Conservation (phyloP, 2,888 invertebrate genomes). For the Neuroscelio doddi region DNA sequence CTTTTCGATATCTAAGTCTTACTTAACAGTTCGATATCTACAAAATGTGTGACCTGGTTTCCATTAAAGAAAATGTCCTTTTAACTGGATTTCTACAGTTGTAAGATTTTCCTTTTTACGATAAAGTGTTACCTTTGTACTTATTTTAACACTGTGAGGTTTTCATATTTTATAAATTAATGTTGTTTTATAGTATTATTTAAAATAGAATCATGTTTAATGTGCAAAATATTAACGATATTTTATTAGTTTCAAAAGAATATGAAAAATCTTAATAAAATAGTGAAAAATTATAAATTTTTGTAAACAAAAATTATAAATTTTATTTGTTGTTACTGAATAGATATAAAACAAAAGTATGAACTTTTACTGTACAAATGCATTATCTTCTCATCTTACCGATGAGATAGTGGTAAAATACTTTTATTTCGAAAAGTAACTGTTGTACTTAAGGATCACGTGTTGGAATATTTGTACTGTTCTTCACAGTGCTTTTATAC, state of each 20-base stretch:
- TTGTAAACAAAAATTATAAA: too few species aligned
- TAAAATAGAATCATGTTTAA: too few species aligned
- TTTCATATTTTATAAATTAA: slow-evolving; percentile 36
- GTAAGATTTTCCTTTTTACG: slow-evolving; percentile 26
- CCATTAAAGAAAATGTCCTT: slow-evolving; percentile 28
- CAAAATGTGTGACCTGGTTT: slow-evolving; percentile 37
- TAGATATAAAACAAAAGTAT: neutral
- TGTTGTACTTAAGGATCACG: slow-evolving; percentile 12
- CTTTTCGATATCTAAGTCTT: slow-evolving; percentile 33
- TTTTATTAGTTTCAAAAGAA: too few species aligned
- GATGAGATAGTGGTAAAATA: neutral
- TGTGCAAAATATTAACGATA: too few species aligned
- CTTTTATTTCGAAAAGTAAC: slow-evolving; percentile 4
- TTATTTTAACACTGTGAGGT: slow-evolving; percentile 20
- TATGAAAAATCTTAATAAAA: too few species aligned
- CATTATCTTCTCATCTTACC: slow-evolving; percentile 2
- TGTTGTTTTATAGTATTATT: too few species aligned
- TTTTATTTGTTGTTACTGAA: too few species aligned
- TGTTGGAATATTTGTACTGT: slow-evolving; percentile 17
- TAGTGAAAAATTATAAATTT: too few species aligned
- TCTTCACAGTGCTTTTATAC: slow-evolving; percentile 10
- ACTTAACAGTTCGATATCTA: slow-evolving; percentile 38
- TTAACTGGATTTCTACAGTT: slow-evolving; percentile 28
- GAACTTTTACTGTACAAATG: slow-evolving; percentile 9
- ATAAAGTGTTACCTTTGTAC: too few species aligned